A percentile compares a stretch with the other conserved stretches of the same genome.
phyloP scores from a whole-genome alignment of 2,113 vertebrate species.

The Nothocercus julius region DNA sequence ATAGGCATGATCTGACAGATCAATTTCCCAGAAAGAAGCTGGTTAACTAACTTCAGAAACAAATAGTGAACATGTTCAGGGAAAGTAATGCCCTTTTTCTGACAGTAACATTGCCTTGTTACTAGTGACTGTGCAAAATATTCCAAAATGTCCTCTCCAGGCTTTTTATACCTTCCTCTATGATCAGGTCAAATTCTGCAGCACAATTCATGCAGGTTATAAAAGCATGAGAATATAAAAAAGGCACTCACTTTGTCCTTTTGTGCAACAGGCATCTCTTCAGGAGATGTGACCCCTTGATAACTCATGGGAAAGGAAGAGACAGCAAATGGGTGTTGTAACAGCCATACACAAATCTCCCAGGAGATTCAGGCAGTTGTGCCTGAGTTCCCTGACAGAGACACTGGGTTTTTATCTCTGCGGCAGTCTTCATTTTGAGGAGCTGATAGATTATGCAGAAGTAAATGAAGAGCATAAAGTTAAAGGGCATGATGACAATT shows the following conservation, averaged over 20 bases:
- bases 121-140: neutral
- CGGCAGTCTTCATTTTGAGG: neutral
- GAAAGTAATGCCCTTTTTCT: neutral
- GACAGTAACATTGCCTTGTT: neutral
- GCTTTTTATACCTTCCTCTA: neutral
- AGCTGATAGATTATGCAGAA: neutral
- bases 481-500: neutral
- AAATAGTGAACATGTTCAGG: neutral
- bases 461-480: neutral
- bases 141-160: neutral
- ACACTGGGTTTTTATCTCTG: neutral
- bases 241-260: neutral
- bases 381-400: neutral
- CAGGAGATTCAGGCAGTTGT: neutral
- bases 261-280: fast-evolving
- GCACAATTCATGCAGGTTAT: neutral
- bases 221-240: neutral
- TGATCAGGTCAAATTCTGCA: neutral
- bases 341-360: neutral
- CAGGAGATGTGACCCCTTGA: neutral
- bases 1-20: neutral
- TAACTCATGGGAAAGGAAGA: neutral
- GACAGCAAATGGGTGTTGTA: neutral
- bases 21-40: neutral
- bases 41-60: neutral